Evolutionary conservation across 2,888 invertebrate species (phyloP).

Genomic region (Cosmorhoe ocellata): DNA sequence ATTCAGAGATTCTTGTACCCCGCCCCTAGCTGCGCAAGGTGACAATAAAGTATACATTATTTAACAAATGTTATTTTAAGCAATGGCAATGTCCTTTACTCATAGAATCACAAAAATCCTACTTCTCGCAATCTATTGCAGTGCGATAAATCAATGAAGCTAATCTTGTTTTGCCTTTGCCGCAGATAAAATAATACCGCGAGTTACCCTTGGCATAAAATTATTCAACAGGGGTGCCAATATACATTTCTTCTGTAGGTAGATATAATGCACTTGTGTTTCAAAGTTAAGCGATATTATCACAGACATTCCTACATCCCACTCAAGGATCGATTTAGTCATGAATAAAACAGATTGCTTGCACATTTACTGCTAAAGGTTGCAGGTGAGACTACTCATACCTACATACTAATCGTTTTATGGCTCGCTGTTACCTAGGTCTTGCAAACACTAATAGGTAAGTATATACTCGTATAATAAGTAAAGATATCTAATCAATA

Average conservation of each 20-base stretch:
- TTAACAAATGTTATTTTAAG: conserved; percentile 21
- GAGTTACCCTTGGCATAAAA: too few species aligned
- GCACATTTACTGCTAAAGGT: conserved; percentile 20
- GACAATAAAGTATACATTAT: conserved; percentile 46
- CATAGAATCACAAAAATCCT: too few species aligned
- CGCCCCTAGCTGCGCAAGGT: conserved; percentile 53
- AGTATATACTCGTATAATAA: too few species aligned
- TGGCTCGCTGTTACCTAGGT: not conserved
- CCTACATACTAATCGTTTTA: conserved; percentile 9
- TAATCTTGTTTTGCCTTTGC: too few species aligned
- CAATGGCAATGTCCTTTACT: too few species aligned
- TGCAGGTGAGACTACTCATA: conserved; percentile 16
- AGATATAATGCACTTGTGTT: too few species aligned
- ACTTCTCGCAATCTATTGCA: too few species aligned
- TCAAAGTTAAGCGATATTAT: conserved; percentile 3
- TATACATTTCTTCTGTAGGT: too few species aligned
- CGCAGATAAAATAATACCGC: too few species aligned
- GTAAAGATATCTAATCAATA: too few species aligned
- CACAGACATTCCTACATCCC: conserved; percentile 17
- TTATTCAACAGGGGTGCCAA: too few species aligned
- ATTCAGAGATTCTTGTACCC: conserved; percentile 54
- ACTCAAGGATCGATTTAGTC: conserved; percentile 20
- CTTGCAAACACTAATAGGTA: not conserved
- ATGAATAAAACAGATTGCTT: conserved; percentile 25
- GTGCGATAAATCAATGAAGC: too few species aligned